phyloP scores from a whole-genome alignment of 2,888 invertebrate species.

The Bombylius major region DNA sequence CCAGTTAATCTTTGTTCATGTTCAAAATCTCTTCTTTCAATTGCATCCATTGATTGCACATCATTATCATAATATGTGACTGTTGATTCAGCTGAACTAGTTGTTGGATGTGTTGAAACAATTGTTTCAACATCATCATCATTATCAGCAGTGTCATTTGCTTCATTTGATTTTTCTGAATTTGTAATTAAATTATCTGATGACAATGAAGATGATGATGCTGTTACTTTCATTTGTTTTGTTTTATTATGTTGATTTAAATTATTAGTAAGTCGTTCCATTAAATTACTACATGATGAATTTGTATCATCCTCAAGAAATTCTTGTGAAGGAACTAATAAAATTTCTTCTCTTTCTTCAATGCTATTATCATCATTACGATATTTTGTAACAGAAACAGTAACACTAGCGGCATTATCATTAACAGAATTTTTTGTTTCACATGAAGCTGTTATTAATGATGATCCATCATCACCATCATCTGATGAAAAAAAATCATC shows the following conservation, averaged over 20 bases:
- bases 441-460: background rate
- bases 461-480: slow-evolving; percentile 15
- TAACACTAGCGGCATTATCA: background rate
- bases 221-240: background rate
- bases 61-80: slow-evolving; percentile 20
- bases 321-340: background rate
- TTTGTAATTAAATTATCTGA: background rate
- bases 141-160: background rate
- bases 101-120: background rate
- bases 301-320: slow-evolving; percentile 7
- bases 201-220: background rate
- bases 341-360: background rate
- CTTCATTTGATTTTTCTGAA: background rate
- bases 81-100: slow-evolving; percentile 3
- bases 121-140: background rate
- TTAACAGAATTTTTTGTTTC: background rate
- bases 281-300: slow-evolving; percentile 9
- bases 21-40: slow-evolving; percentile 35
- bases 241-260: background rate
- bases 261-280: background rate
- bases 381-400: background rate
- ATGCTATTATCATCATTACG: slow-evolving; percentile 1
- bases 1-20: slow-evolving; percentile 33
- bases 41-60: slow-evolving; percentile 35
- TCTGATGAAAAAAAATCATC: slow-evolving; percentile 32